Evolutionary conservation across 2,888 invertebrate species (phyloP), one percentile per base, ranked within the genome.

Genomic region (Listrodromus nycthemerus): DNA sequence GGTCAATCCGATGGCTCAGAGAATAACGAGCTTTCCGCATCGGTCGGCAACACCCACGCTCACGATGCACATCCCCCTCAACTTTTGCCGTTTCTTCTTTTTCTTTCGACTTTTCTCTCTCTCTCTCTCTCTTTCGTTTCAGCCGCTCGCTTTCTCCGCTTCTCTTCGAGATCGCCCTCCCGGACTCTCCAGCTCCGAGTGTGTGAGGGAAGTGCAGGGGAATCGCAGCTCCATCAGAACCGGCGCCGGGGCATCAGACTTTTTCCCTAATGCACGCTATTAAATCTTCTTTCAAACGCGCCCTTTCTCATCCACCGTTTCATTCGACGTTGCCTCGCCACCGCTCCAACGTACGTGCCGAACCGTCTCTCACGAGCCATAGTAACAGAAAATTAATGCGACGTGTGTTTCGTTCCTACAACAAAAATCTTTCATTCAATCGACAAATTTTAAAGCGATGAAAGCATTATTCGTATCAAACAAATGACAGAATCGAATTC

Each of bases 351-450:
- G 8, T 55, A 37, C 52, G 48, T 65, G 76, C 81, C 74, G 30
- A 33, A 27, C 70, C 67, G 75, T 27, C 78, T 77, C 66, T 82
- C 79, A 81, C 83, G 70, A 82, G 8, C 63, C 71, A 80, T 74
- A 80, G 82, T 82, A 85, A 85, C 81, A 82, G 80, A 78, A 86
- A 86, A 85, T 86, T 87, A 86, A 87, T 86, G 80, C 82, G 8
- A 24, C 24, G 30, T 61, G n/a, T 61, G n/a, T n/a, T n/a, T n/a
- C n/a, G n/a, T n/a, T n/a, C n/a, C n/a, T n/a, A n/a, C n/a, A n/a
- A n/a, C n/a, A n/a, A n/a, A n/a, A n/a, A n/a, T n/a, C n/a, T n/a
- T n/a, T n/a, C n/a, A n/a, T n/a, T n/a, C n/a, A n/a, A n/a, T n/a
- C n/a, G n/a, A n/a, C n/a, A n/a, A n/a, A n/a, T n/a, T n/a, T n/a